Evolutionary conservation across 2,797 vertebrate genomes (phyloP), one percentile per base, ranked within the genome.

Genomic region (Parambassis ranga): DNA sequence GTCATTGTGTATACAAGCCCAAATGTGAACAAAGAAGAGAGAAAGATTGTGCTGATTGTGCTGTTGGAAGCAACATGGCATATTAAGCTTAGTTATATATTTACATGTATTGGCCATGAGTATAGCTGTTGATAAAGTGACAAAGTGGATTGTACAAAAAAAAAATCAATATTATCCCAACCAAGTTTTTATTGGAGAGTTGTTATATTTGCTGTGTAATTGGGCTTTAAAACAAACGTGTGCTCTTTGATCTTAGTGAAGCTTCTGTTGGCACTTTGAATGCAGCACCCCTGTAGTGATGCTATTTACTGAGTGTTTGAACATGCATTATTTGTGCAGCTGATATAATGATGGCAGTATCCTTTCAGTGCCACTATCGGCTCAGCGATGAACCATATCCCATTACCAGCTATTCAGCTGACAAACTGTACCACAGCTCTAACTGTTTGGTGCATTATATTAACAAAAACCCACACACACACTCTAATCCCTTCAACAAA

Each of bases 291-390:
- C 67, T 27, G n/a, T n/a, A 42, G 77, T 65, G 53, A 49, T 22
- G 56, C 63, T 82, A 72, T 71, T 75, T 62, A 71, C 49, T 2
- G 39, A 64, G 50, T n/a, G 30, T 72, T 74, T 72, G 59, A 80
- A 75, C 65, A 28, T 47, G 72, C 52, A 63, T 77, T 70, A 79
- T 81, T 76, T 77, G 77, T 62, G 63, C 63, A 72, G 47, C 53
- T 56, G 61, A 71, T 56, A 53, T 56, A 66, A 71, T 63, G 67
- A 69, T 63, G 50, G 44, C 49, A 0, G 64, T 8, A 11, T 15
- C 58, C 59, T 66, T 38, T 35, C 14, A 27, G 15, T 44, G 32
- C 52, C 64, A 71, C 48, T 36, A 10, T 39, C 14, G 58, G 48
- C 59, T 58, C 41, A 71, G 49, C 63, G 44, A 7, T 28, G 23